Percentiles rank a stretch among this genome's conserved stretches.
Conservation (phyloP, 2,113 vertebrate species). For the Hyperopisus bebe region DNA sequence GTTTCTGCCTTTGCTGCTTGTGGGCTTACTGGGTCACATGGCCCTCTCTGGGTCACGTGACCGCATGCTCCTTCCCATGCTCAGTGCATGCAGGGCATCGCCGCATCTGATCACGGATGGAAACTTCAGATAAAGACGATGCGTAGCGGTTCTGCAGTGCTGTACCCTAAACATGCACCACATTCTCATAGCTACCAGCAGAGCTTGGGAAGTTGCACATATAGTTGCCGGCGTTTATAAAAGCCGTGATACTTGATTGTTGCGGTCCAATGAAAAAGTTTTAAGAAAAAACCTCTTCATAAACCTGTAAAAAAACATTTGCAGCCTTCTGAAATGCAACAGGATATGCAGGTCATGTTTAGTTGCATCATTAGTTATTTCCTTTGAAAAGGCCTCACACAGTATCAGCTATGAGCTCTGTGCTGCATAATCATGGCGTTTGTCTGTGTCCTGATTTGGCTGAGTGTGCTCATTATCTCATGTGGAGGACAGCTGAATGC, state of each 20-base stretch:
- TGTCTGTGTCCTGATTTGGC: background rate
- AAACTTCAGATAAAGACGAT: background rate
- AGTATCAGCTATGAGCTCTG: background rate
- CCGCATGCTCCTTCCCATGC: background rate
- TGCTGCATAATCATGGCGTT: background rate
- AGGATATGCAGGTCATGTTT: too few relatives aligned
- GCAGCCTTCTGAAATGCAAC: background rate
- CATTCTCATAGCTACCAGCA: background rate
- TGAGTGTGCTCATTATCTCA: background rate
- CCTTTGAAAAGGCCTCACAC: background rate
- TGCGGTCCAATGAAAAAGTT: background rate
- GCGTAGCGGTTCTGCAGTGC: background rate
- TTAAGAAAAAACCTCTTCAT: background rate
- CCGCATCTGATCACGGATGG: background rate
- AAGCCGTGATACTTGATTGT: background rate
- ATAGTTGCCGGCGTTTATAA: background rate
- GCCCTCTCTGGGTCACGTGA: background rate
- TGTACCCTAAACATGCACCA: background rate
- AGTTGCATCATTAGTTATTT: background rate
- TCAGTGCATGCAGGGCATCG: background rate
- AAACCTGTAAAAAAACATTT: background rate
- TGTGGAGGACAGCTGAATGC: background rate
- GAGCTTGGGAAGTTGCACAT: background rate
- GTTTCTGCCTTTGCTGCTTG: conserved; percentile 12
- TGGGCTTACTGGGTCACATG: background rate